Evolutionary conservation across 2,888 invertebrate species (phyloP), one percentile per base, ranked within the genome.

Genomic region (Orthosia gothica): DNA sequence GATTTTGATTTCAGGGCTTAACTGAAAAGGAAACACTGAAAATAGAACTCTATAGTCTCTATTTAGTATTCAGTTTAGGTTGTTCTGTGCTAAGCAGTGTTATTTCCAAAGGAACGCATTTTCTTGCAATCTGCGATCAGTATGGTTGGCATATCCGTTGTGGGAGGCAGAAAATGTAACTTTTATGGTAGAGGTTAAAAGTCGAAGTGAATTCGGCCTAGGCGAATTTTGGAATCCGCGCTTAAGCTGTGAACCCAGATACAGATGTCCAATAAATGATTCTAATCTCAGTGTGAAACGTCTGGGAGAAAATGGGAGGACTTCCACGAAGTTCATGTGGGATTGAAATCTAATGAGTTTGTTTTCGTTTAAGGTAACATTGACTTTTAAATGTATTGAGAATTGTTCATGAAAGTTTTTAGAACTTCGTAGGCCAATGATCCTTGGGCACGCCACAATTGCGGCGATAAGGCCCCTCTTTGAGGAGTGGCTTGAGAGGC

Each of bases 61-160:
- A 12, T 0, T 0, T 65, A 76, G 5, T 65, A 68, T 78, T 50
- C 47, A 49, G 49, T 76, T 65, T 75, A n/a, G 26, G 50, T 49
- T 79, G 70, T 47, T 45, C n/a, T 57, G n/a, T 59, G 20, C 13
- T 59, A 61, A 71, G 66, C 18, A 63, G 70, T 32, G 66, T 76
- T 81, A 66, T 76, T 76, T 91, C 88, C 89, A 92, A 93, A 90
- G 91, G 90, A 90, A 89, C 91, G 88, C 90, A 88, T 88, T 92
- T 91, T 88, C 87, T 90, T 89, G 90, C 90, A 92, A 93, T 93
- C 92, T 92, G 87, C 87, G 89, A 93, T 93, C 93, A 87, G 89
- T 88, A 90, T 82, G 88, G 82, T 72, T 72, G 86, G 86, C 87
- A 89, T 91, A 91, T 92, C 91, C 91, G 89, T 90, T 88, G 90